A percentile compares a stretch with the other conserved stretches of the same genome.
These are phyloP conservation scores for Hydrolagus affinis DNA, from an alignment of 2,113 vertebrate species.

Conservation along the genomic window DNA sequence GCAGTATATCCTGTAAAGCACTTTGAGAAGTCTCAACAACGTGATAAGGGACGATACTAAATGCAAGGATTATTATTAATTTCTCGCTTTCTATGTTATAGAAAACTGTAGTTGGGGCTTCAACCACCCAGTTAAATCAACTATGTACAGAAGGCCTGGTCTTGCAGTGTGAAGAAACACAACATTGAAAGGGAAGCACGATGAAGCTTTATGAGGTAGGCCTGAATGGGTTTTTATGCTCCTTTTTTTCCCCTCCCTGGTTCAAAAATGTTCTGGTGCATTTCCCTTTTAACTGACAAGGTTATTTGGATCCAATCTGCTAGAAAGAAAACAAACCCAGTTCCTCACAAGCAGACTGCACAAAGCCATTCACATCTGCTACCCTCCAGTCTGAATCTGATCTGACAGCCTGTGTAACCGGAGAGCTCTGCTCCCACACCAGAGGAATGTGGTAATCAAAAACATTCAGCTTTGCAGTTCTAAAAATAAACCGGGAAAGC, in stretches of 20 bases:
- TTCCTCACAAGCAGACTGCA: conserved; percentile 19
- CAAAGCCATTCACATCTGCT: conserved; percentile 19
- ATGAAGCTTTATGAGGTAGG: not conserved
- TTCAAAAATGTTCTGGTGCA: not conserved
- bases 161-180: not conserved
- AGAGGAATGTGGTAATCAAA: conserved; percentile 27
- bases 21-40: no score
- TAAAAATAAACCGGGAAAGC: conserved; percentile 32
- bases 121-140: no score
- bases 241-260: not conserved
- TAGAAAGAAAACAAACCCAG: not conserved
- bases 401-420: conserved; percentile 18
- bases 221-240: not conserved
- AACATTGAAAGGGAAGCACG: not conserved
- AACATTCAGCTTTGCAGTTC: conserved; percentile 27
- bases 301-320: not conserved
- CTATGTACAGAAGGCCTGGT: not conserved
- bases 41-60: not conserved
- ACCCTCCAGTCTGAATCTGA: not conserved
- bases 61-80: no score
- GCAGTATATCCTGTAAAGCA: no score
- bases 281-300: conserved; percentile 1
- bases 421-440: conserved; percentile 20
- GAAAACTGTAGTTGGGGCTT: no score
- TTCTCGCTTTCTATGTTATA: not conserved